A percentile compares a stretch with the other conserved stretches of the same genome.
Evolutionary conservation across 2,888 invertebrate species (phyloP).

Genomic region (Drosophila colorata): DNA sequence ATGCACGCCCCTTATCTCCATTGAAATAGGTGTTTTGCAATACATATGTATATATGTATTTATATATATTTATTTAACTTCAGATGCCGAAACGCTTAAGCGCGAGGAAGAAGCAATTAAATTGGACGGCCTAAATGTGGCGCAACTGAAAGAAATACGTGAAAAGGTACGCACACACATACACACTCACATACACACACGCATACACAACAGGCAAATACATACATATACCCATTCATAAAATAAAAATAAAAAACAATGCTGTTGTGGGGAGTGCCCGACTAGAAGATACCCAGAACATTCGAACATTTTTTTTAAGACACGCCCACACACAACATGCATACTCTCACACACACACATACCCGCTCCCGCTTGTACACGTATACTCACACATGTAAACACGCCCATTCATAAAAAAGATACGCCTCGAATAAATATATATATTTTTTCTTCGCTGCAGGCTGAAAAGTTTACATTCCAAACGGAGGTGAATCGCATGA

Average conservation of each 20-base stretch:
- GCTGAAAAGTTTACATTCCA: conserved; percentile 96
- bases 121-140: conserved; percentile 96
- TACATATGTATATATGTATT: conserved; percentile 2
- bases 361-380: too few relatives aligned
- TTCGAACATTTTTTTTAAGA: too few relatives aligned
- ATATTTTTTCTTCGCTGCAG: conserved; percentile 44
- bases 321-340: not conserved
- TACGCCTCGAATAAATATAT: not conserved
- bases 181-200: not conserved
- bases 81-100: conserved; percentile 94
- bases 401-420: not conserved
- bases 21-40: not conserved
- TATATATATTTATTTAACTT: conserved; percentile 4
- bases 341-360: too few relatives aligned
- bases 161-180: conserved; percentile 87
- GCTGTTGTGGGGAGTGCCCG: not conserved
- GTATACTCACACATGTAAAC: not conserved
- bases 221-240: conserved; percentile 2
- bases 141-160: conserved; percentile 95
- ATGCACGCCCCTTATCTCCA: conserved; percentile 47
- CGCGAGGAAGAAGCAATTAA: conserved; percentile 99
- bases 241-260: not conserved
- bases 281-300: not conserved
- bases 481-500: conserved; percentile 99
- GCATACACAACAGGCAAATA: too few relatives aligned